Percentiles rank a stretch among this genome's conserved stretches.
phyloP scores from a whole-genome alignment of 2,113 vertebrate species.

The Pangasianodon hypophthalmus region DNA sequence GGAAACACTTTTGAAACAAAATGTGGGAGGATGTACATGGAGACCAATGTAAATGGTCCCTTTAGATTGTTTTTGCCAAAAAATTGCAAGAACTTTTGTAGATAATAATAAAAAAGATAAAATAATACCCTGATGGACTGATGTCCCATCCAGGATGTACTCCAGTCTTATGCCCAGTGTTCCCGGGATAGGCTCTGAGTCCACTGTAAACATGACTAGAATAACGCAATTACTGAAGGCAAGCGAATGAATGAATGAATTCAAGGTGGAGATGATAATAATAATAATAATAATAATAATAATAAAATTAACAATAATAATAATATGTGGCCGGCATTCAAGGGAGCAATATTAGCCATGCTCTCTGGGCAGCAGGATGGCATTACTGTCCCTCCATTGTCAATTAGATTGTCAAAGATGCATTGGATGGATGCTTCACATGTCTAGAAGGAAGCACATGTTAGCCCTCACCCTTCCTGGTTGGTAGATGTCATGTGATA shows the following conservation, averaged over 20 bases:
- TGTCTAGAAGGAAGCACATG: background rate
- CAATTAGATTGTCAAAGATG: background rate
- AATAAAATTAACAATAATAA: background rate
- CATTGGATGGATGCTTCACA: background rate
- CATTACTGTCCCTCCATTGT: background rate
- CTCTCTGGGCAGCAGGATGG: background rate
- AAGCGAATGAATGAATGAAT: background rate
- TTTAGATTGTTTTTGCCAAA: background rate
- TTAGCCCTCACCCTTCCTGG: background rate
- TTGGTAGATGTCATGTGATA: background rate
- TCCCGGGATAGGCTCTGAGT: background rate
- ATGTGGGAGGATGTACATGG: background rate
- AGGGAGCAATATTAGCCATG: background rate
- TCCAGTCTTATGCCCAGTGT: background rate
- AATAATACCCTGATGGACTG: background rate
- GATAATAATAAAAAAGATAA: background rate
- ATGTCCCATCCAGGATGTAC: background rate
- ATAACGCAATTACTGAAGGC: background rate
- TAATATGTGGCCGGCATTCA: background rate
- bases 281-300: background rate
- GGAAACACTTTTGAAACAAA: background rate
- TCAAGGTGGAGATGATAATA: background rate
- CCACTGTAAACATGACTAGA: background rate
- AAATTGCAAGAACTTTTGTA: background rate
- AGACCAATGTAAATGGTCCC: background rate